Evolutionary conservation across 2,888 invertebrate species (phyloP), one percentile per base, ranked within the genome.

Genomic region (Eilema griseolum): DNA sequence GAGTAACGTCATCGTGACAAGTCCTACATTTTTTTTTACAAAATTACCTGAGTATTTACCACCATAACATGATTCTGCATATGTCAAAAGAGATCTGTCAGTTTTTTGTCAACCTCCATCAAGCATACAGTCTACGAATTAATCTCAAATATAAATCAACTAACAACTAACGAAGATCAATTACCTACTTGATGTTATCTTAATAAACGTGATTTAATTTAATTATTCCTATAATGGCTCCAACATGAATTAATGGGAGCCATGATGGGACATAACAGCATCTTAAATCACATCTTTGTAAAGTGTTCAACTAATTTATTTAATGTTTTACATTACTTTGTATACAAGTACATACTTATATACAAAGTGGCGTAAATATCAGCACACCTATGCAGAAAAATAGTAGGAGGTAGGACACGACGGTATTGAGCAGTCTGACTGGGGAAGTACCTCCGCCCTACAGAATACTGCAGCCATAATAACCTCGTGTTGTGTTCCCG

Each of bases 171-270:
- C 16, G 57, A 73, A 74, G 79, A 81, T 81, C 77, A 69, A 80
- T 80, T 33, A 60, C 37, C 46, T 46, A 46, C 46, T 14, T 26
- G 79, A 81, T 78, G 16, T 66, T 62, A 81, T 81, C 80, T 70
- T 31, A 64, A 60, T 70, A 37, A 57, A 61, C 33, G 70, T 78
- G 65, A 79, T 80, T 76, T 65, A 71, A 72, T 81, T 73, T 52
- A 81, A 78, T 76, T 81, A 81, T 76, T 73, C 70, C 67, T 68
- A 20, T 68, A 76, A 73, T 61, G 71, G 66, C 52, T 28, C 16
- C 24, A 24, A 46, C 61, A 67, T 71, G 56, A 71, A 75, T 80
- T 72, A 67, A 61, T 70, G 61, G 66, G 63, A n/a, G 14, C 20
- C n/a, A 12, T 66, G n/a, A 69, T 60, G 33, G 26, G 5, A 63